Evolutionary conservation across 1,140 invertebrate species (phyloP).

Genomic region (Brachionus rubens): DNA sequence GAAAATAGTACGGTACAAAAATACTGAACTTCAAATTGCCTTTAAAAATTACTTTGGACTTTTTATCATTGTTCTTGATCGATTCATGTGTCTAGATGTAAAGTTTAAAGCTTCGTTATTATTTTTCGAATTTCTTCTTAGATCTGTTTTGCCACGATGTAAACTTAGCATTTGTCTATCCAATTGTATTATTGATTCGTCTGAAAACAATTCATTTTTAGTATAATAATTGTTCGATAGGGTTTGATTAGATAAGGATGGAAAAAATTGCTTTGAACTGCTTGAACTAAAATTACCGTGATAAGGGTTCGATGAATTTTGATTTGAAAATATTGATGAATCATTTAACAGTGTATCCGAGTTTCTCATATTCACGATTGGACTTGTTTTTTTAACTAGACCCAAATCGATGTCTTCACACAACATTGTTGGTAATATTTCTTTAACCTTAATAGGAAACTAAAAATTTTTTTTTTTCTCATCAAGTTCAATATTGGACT

Average conservation of each 20-base stretch:
- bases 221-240: background rate
- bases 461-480: too few relatives aligned
- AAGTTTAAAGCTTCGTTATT: background rate
- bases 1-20: too few relatives aligned
- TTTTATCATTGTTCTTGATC: background rate
- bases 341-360: background rate
- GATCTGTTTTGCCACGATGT: conserved; percentile 8
- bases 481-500: too few relatives aligned
- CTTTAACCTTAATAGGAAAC: background rate
- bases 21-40: too few relatives aligned
- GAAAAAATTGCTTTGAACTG: conserved; percentile 6
- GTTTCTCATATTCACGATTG: background rate
- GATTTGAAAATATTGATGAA: background rate
- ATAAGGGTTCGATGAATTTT: conserved; percentile 2
- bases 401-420: background rate
- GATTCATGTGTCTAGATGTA: background rate
- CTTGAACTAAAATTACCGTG: background rate
- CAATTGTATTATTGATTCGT: conserved; percentile 1
- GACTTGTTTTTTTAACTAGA: background rate
- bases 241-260: conserved; percentile 2
- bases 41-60: background rate
- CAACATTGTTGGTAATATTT: conserved; percentile 1
- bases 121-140: background rate
- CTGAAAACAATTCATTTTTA: conserved; percentile 43
- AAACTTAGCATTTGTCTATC: background rate